Evolutionary conservation across 2,797 vertebrate genomes (phyloP).

Genomic region (Pseudochirops cupreus): DNA sequence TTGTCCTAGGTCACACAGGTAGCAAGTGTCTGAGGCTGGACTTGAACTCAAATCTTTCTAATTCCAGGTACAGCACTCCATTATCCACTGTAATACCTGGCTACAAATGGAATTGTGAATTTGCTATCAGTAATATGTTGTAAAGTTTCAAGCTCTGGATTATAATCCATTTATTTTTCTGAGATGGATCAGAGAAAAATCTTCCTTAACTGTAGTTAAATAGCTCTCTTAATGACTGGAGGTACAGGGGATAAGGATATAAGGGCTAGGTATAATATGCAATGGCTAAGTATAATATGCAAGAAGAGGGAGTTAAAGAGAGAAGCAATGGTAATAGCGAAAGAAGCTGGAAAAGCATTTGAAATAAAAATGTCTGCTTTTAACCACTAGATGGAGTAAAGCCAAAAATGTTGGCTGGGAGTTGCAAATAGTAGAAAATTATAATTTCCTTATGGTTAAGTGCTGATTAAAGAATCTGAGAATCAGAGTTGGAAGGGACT

Average conservation of each 20-base stretch:
- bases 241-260: neutral
- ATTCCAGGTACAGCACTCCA: neutral
- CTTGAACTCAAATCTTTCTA: neutral
- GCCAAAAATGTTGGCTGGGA: slow-evolving; percentile 68
- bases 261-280: neutral
- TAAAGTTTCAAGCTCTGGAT: neutral
- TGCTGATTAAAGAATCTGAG: neutral
- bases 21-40: neutral
- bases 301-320: slow-evolving; percentile 10
- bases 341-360: neutral
- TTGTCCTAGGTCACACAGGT: neutral
- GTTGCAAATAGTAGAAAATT: slow-evolving; percentile 11
- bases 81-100: neutral
- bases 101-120: neutral
- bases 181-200: neutral
- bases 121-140: neutral
- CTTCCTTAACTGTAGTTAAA: neutral
- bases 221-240: neutral
- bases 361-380: slow-evolving; percentile 55
- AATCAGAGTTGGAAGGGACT: neutral
- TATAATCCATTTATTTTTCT: neutral
- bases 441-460: neutral
- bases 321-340: neutral
- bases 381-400: slow-evolving; percentile 83
- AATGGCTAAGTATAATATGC: neutral